Percentiles rank a stretch among this genome's conserved stretches.
These are phyloP conservation scores for Nycticebus coucang DNA, from an alignment of 2,113 vertebrate genomes.

Conservation along the genomic window DNA sequence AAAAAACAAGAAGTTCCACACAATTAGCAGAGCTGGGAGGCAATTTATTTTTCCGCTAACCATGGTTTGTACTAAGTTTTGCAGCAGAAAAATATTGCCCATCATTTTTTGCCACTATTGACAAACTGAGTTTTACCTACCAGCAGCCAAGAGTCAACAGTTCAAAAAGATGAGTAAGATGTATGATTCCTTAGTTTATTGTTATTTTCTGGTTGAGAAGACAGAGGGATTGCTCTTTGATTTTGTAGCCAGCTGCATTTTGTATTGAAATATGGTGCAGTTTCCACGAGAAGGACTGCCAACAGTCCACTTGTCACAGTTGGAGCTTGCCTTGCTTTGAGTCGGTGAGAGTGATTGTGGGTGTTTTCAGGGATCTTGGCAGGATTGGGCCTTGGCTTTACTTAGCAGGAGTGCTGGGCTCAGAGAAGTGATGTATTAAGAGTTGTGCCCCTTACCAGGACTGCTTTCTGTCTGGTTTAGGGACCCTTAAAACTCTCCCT, in stretches of 20 bases:
- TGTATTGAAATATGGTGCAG: not conserved
- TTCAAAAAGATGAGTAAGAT: slow-evolving; percentile 61
- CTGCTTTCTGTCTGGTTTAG: slow-evolving; percentile 2
- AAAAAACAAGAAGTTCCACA: not conserved
- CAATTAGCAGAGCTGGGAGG: not conserved
- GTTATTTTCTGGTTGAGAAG: slow-evolving; percentile 62
- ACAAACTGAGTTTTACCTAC: slow-evolving; percentile 28
- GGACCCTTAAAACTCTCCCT: not conserved
- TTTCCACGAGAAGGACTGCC: not conserved
- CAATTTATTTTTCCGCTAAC: not conserved
- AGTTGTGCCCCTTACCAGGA: not conserved
- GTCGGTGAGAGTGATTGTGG: not conserved
- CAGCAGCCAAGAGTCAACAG: slow-evolving; percentile 35
- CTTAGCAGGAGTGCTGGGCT: not conserved
- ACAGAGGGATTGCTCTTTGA: slow-evolving; percentile 51
- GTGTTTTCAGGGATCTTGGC: not conserved
- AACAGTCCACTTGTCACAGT: not conserved
- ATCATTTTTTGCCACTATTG: slow-evolving; percentile 20
- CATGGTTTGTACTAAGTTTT: not conserved
- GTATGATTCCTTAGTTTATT: slow-evolving; percentile 53
- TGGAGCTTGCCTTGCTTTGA: not conserved
- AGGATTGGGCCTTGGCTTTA: not conserved
- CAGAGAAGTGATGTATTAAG: not conserved
- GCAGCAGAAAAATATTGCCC: not conserved
- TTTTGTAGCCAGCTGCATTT: slow-evolving; percentile 58